A percentile compares a stretch with the other conserved stretches of the same genome.
Evolutionary conservation across 2,888 invertebrate species (phyloP).

Genomic region (Nezara viridula): DNA sequence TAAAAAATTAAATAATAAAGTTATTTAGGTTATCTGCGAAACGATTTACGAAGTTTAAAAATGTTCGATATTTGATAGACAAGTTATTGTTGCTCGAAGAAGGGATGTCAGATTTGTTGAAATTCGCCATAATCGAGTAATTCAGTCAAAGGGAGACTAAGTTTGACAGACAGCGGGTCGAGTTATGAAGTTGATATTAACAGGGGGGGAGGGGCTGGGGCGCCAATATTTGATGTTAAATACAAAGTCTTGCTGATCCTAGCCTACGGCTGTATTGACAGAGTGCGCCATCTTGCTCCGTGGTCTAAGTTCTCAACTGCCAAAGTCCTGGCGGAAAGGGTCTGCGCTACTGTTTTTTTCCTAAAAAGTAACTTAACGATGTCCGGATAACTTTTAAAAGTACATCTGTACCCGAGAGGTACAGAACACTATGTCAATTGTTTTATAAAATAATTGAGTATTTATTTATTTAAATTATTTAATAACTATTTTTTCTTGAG

Average conservation of each 20-base stretch:
- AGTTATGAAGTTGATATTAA: constrained; percentile 49
- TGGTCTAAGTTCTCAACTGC: neutral
- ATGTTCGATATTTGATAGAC: neutral
- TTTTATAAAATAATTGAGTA: too few relatives aligned
- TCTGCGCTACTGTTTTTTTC: neutral
- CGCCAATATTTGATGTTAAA: constrained; percentile 54
- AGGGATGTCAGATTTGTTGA: constrained; percentile 24
- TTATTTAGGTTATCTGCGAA: too few relatives aligned
- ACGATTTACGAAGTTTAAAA: too few relatives aligned
- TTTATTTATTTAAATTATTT: too few relatives aligned
- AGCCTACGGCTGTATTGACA: constrained; percentile 19
- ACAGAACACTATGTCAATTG: too few relatives aligned
- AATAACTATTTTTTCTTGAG: too few relatives aligned
- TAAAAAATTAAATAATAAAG: too few relatives aligned
- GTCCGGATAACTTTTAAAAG: neutral
- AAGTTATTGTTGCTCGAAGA: neutral
- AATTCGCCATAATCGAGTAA: constrained; percentile 24
- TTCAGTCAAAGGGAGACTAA: constrained; percentile 31
- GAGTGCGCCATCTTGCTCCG: constrained; percentile 11
- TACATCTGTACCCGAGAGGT: too few relatives aligned
- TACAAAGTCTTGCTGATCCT: constrained; percentile 43
- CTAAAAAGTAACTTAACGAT: neutral
- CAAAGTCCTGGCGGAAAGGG: neutral
- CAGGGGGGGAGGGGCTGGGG: constrained; percentile 9
- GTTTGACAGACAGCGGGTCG: constrained; percentile 7